phyloP scores from a whole-genome alignment of 2,888 invertebrate genomes.

The Drosophila quinaria region DNA sequence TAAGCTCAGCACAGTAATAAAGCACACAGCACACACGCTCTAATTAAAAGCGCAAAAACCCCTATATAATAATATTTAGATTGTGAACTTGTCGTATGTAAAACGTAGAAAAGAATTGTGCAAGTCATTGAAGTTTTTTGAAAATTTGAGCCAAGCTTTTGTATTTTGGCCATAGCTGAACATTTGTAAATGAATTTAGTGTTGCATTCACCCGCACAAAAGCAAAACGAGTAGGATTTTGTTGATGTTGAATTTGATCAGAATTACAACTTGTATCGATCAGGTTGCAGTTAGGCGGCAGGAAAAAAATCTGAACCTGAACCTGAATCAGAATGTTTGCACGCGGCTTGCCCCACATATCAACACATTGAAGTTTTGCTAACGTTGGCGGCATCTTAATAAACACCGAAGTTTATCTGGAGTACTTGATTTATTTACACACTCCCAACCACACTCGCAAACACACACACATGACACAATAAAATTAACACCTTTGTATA shows the following conservation, averaged over 20 bases:
- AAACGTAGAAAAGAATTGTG: slow-evolving; percentile 38
- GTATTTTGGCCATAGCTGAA: slow-evolving; percentile 64
- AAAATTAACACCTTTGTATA: slow-evolving; percentile 55
- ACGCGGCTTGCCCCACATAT: slow-evolving; percentile 58
- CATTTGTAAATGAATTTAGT: slow-evolving; percentile 75
- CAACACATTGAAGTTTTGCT: slow-evolving; percentile 12
- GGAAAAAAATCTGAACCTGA: slow-evolving; percentile 3
- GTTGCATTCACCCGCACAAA: slow-evolving; percentile 59
- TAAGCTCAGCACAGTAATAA: slow-evolving; percentile 35
- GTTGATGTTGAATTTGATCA: slow-evolving; percentile 43
- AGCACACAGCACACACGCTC: slow-evolving; percentile 30
- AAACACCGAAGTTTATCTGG: slow-evolving; percentile 8
- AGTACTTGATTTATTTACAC: slow-evolving; percentile 41
- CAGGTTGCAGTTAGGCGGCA: slow-evolving; percentile 12
- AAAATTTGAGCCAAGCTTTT: slow-evolving; percentile 49
- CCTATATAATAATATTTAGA: slow-evolving; percentile 61
- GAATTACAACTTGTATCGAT: slow-evolving; percentile 26
- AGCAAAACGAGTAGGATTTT: slow-evolving; percentile 39
- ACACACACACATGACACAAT: slow-evolving; percentile 19
- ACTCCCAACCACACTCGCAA: slow-evolving; percentile 21
- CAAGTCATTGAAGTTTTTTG: slow-evolving; percentile 49
- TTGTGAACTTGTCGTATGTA: slow-evolving; percentile 40
- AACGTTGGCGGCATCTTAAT: slow-evolving; percentile 17
- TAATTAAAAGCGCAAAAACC: slow-evolving; percentile 29
- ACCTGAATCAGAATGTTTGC: slow-evolving; percentile 30